Conservation (phyloP, 2,113 vertebrate genomes). For the Guaruba guarouba region DNA sequence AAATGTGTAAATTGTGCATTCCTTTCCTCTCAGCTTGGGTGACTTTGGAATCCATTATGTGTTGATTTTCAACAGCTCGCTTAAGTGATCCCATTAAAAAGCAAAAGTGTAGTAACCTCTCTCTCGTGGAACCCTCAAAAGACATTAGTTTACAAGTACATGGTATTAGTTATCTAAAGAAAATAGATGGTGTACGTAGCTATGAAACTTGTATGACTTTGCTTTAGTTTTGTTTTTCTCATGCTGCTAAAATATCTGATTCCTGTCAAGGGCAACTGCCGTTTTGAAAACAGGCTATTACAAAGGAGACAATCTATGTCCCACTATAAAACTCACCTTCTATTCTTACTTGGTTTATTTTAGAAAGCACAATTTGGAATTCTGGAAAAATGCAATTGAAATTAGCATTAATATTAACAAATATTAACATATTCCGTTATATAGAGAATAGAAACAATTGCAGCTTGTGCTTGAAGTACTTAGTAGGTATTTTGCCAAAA, state of each 20-base stretch:
- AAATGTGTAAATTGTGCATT: constrained; percentile 28
- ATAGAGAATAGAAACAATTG: background rate
- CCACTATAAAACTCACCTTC: background rate
- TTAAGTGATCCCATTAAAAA: background rate
- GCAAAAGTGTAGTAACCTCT: background rate
- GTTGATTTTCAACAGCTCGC: background rate
- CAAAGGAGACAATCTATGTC: background rate
- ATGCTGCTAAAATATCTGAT: background rate
- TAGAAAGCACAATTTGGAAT: background rate
- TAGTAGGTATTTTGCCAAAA: background rate
- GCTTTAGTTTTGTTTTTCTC: background rate
- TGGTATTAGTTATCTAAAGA: background rate
- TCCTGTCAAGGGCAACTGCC: background rate
- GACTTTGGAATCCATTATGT: background rate
- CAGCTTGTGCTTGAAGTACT: background rate
- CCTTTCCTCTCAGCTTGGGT: background rate
- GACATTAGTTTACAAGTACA: background rate
- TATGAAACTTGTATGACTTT: background rate
- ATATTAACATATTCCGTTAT: background rate
- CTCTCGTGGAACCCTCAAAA: background rate
- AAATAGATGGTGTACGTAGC: background rate
- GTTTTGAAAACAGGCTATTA: background rate
- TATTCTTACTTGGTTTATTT: background rate
- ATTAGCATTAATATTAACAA: background rate
- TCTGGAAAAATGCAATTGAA: background rate